phyloP scores from a whole-genome alignment of 1,140 invertebrate species.

The Sesamia nonagrioides region DNA sequence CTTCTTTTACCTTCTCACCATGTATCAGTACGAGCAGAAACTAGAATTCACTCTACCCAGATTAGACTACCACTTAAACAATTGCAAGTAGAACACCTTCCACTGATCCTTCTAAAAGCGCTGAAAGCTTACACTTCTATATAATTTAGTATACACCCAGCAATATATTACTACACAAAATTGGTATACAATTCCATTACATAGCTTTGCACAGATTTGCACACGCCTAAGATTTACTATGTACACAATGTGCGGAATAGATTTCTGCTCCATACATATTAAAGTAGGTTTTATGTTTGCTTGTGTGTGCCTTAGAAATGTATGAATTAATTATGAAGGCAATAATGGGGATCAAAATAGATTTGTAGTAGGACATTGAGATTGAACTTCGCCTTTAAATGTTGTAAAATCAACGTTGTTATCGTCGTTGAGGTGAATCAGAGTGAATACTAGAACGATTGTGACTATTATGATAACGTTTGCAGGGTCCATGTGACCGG shows the following conservation, averaged over 20 bases:
- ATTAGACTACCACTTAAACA: neutral
- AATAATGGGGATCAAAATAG: neutral
- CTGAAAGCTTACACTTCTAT: neutral
- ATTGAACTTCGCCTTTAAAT: neutral
- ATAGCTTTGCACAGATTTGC: constrained; percentile 28
- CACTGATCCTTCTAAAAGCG: neutral
- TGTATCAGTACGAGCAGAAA: too few species aligned
- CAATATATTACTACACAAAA: neutral
- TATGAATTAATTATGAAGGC: neutral
- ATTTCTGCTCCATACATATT: neutral
- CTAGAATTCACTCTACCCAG: too few species aligned
- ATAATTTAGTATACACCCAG: neutral
- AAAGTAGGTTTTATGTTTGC: neutral
- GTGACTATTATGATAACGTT: too few species aligned
- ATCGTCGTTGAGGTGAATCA: too few species aligned
- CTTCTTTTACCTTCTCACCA: too few species aligned
- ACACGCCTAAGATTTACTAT: neutral
- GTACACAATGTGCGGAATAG: neutral
- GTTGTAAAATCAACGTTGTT: too few species aligned
- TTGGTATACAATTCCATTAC: constrained; percentile 5
- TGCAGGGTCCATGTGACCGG: too few species aligned
- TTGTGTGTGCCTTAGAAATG: neutral
- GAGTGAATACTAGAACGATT: too few species aligned
- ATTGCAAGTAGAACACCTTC: neutral
- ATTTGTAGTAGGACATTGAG: neutral